Conservation (phyloP, 2,113 vertebrate species). For the Anser brachyrhynchus region DNA sequence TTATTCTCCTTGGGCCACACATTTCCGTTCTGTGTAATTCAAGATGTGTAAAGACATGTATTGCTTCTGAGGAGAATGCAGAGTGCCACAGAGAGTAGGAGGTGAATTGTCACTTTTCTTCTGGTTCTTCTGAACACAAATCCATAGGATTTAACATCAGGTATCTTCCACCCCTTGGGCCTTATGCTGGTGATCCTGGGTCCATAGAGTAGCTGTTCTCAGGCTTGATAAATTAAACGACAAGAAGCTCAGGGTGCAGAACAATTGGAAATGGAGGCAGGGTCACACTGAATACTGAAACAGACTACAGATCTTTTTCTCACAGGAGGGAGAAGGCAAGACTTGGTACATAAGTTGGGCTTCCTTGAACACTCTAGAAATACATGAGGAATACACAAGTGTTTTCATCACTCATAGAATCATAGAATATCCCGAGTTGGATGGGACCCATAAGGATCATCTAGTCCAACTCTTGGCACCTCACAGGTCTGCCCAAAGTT, state of each 20-base stretch:
- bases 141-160: background rate
- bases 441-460: no score
- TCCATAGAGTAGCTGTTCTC: background rate
- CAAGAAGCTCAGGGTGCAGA: background rate
- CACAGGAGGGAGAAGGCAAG: background rate
- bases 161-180: rapidly evolving
- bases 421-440: no score
- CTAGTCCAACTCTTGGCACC: no score
- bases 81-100: rapidly evolving
- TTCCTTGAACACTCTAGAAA: background rate
- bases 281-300: background rate
- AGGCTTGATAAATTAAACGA: background rate
- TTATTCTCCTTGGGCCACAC: background rate
- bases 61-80: background rate
- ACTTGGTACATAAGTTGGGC: background rate
- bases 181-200: background rate
- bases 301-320: background rate
- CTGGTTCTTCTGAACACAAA: background rate
- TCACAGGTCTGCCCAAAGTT: no score
- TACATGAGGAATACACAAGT: background rate
- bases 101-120: background rate
- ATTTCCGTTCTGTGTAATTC: background rate
- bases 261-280: background rate
- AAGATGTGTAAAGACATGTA: background rate
- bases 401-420: background rate